Evolutionary conservation across 1,140 invertebrate genomes (phyloP).

Genomic region (Lithobius niger): DNA sequence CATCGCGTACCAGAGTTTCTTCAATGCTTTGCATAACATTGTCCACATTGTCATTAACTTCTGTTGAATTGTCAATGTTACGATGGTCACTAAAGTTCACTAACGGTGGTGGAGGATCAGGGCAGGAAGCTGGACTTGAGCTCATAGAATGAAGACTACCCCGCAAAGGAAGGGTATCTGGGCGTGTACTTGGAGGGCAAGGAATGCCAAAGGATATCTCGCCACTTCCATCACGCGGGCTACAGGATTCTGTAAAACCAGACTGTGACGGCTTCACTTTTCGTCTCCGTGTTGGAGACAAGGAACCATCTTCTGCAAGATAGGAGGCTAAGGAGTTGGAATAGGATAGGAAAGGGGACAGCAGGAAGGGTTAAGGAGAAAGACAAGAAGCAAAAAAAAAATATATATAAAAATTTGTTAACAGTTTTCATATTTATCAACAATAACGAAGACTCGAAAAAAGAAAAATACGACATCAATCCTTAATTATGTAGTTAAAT

Average conservation of each 20-base stretch:
- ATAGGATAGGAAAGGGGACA: no score
- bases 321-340: constrained; percentile 14
- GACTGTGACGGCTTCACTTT: background rate
- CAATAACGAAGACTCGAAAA: no score
- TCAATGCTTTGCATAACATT: background rate
- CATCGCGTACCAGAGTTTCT: background rate
- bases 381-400: no score
- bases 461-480: no score
- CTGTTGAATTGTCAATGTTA: background rate
- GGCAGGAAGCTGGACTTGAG: constrained; percentile 4
- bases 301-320: constrained; percentile 3
- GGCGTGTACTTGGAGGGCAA: background rate
- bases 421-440: no score
- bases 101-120: constrained; percentile 9
- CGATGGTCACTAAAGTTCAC: background rate
- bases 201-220: no score
- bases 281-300: background rate
- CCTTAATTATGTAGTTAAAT: no score
- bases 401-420: no score
- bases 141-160: background rate
- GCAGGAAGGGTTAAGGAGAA: no score
- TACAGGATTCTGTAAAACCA: no score
- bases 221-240: no score
- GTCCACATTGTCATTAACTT: background rate
- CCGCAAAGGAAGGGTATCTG: no score